Evolutionary conservation across 2,113 vertebrate species (phyloP).

Genomic region (Pituophis catenifer): DNA sequence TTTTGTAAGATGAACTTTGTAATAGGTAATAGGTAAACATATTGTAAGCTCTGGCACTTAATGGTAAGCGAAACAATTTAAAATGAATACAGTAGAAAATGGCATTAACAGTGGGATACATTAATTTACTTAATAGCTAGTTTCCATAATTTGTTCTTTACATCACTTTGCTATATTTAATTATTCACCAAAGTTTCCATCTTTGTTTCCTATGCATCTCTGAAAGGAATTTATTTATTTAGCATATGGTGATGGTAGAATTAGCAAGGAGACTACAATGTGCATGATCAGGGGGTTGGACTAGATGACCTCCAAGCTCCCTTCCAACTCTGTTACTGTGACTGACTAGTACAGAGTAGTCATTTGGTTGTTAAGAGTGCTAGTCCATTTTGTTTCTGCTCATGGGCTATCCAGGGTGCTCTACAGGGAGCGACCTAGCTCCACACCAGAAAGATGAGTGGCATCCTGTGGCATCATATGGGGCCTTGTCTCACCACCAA

Average conservation of each 20-base stretch:
- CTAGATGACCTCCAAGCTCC: no score
- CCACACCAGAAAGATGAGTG: no score
- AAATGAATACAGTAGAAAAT: conserved; percentile 21
- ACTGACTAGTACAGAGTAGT: background rate
- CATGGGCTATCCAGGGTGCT: no score
- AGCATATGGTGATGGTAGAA: background rate
- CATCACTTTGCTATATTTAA: conserved; percentile 24
- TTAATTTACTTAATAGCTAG: conserved; percentile 44
- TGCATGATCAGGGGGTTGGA: no score
- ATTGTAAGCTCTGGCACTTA: background rate
- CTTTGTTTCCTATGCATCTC: conserved; percentile 15
- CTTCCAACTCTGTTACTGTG: no score
- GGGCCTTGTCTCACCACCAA: no score
- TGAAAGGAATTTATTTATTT: conserved; percentile 4
- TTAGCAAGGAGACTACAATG: background rate
- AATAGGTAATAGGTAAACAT: background rate
- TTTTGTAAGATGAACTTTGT: background rate
- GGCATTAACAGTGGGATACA: conserved; percentile 25
- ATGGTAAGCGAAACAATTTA: conserved; percentile 7
- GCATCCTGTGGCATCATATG: no score
- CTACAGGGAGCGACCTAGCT: no score
- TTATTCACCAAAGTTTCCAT: conserved; percentile 43
- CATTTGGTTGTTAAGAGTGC: background rate
- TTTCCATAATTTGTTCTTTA: conserved; percentile 31
- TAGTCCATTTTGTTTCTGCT: background rate